Evolutionary conservation across 2,888 invertebrate species (phyloP).

Genomic region (Drosophila rubida): DNA sequence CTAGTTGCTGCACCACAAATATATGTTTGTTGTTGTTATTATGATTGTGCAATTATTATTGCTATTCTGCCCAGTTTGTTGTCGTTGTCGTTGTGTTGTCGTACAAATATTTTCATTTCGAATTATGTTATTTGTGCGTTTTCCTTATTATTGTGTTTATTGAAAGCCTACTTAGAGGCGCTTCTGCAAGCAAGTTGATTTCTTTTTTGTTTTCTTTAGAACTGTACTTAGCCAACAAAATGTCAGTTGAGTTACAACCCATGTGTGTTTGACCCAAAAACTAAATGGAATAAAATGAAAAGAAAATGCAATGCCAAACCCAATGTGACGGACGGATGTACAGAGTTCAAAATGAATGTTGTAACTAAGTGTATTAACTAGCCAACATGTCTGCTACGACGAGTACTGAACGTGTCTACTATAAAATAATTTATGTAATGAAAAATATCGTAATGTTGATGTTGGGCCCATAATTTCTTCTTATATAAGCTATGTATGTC

Average conservation of each 20-base stretch:
- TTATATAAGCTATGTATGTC: slow-evolving; percentile 53
- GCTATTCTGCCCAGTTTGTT: slow-evolving; percentile 52
- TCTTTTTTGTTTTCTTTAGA: slow-evolving; percentile 25
- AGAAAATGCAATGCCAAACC: slow-evolving; percentile 32
- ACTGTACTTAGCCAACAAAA: slow-evolving; percentile 44
- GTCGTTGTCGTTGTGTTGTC: slow-evolving; percentile 58
- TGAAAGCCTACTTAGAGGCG: slow-evolving; percentile 71
- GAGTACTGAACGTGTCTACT: slow-evolving; percentile 81
- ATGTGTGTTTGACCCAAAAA: slow-evolving; percentile 53
- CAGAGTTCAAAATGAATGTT: slow-evolving; percentile 77
- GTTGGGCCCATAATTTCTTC: slow-evolving; percentile 79
- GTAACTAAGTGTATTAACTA: slow-evolving; percentile 57
- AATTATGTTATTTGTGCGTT: slow-evolving; percentile 27
- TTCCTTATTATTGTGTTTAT: slow-evolving; percentile 49
- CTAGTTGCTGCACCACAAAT: slow-evolving; percentile 63
- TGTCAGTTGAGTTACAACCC: slow-evolving; percentile 46
- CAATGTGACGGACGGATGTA: slow-evolving; percentile 78
- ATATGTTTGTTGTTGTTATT: slow-evolving; percentile 57
- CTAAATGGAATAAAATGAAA: slow-evolving; percentile 14
- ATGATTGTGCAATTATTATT: slow-evolving; percentile 55
- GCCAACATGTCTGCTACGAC: slow-evolving; percentile 70
- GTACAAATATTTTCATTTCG: slow-evolving; percentile 46
- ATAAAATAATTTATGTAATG: slow-evolving; percentile 84
- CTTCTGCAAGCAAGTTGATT: slow-evolving; percentile 61
- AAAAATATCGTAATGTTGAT: slow-evolving; percentile 85